Percentiles rank a stretch among this genome's conserved stretches.
Evolutionary conservation across 2,113 vertebrate species (phyloP).

Genomic region (Hydropotes inermis): DNA sequence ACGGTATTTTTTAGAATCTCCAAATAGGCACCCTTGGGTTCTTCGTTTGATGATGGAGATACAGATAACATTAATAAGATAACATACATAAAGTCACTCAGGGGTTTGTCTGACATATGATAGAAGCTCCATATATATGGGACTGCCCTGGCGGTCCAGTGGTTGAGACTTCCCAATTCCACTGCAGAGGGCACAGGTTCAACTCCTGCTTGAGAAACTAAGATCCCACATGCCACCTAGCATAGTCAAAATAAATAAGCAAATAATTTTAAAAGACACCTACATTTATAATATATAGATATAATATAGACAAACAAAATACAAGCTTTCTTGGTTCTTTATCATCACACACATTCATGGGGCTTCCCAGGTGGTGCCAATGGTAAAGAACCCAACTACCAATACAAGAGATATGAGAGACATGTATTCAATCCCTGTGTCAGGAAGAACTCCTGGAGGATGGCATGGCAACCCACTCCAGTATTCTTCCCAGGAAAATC

Average conservation of each 20-base stretch:
- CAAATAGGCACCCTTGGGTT: not conserved
- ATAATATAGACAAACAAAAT: not conserved
- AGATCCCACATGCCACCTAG: not conserved
- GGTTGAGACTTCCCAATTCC: not conserved
- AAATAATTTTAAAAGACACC: not conserved
- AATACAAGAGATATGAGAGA: not conserved
- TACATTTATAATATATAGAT: not conserved
- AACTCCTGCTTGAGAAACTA: not conserved
- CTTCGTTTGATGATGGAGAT: not conserved
- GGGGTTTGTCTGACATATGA: not conserved
- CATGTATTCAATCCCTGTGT: not conserved
- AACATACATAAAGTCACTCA: not conserved
- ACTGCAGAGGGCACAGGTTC: not conserved
- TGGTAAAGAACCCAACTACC: not conserved
- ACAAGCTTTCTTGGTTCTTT: not conserved
- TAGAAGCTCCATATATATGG: not conserved
- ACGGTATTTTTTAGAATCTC: not conserved
- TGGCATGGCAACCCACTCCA: not conserved
- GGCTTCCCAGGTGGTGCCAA: not conserved
- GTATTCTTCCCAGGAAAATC: not conserved
- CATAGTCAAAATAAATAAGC: not conserved
- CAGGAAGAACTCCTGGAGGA: not conserved
- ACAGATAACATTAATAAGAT: not conserved
- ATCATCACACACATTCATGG: not conserved
- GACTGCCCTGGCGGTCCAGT: accelerated